Evolutionary conservation across 2,113 vertebrate species (phyloP).

Genomic region (Elephantulus edwardii): DNA sequence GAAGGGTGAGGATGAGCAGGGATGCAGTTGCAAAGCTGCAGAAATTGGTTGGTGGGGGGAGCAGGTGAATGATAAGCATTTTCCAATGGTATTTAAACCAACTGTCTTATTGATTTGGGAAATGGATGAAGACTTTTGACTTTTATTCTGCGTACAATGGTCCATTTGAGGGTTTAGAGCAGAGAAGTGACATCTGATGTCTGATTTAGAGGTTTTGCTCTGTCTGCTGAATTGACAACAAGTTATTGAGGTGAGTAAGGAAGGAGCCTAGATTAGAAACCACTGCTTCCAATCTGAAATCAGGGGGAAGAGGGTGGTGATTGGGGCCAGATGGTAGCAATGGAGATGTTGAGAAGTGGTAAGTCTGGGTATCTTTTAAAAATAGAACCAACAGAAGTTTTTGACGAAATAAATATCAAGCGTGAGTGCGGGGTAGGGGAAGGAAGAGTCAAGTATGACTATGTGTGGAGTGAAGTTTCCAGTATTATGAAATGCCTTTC

Average conservation of each 20-base stretch:
- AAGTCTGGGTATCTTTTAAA: background rate
- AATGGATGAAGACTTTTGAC: too few species aligned
- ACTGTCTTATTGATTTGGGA: too few species aligned
- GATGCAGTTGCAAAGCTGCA: too few species aligned
- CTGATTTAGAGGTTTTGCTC: background rate
- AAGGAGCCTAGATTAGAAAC: background rate
- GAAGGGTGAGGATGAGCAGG: too few species aligned
- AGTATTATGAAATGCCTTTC: background rate
- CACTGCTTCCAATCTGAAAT: too few species aligned
- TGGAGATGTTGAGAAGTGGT: background rate
- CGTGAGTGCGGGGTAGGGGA: background rate
- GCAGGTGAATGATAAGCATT: too few species aligned
- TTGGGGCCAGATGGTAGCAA: background rate
- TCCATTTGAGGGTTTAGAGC: background rate
- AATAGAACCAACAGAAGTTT: background rate
- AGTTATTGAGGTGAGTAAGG: background rate
- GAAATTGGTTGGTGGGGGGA: too few species aligned
- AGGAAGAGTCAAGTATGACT: background rate
- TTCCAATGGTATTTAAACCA: too few species aligned
- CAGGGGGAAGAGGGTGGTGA: background rate
- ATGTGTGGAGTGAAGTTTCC: background rate
- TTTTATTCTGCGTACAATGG: too few species aligned
- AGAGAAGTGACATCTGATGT: background rate
- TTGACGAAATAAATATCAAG: background rate
- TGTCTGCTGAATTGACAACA: background rate